Percentiles rank a stretch among this genome's conserved stretches.
Conservation (phyloP, 1,140 invertebrate species). For the Euglossa dilemma region DNA sequence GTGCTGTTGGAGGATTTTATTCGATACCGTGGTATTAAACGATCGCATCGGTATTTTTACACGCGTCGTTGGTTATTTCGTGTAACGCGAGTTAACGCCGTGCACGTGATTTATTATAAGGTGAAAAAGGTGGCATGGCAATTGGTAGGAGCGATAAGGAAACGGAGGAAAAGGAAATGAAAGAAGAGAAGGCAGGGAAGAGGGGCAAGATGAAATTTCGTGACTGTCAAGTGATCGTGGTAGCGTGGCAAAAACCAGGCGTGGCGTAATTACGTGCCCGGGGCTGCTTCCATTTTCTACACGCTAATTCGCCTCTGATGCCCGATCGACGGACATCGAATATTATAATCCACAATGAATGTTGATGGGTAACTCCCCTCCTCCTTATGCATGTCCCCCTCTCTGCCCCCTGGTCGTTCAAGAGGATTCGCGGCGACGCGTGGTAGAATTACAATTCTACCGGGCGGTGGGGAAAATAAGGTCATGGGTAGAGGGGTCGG, state of each 20-base stretch:
- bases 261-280: constrained; percentile 43
- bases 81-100: no score
- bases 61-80: not conserved
- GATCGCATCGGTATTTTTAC: not conserved
- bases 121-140: not conserved
- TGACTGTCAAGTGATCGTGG: not conserved
- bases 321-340: constrained; percentile 65
- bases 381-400: constrained; percentile 31
- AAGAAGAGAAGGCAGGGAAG: not conserved
- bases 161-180: not conserved
- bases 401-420: constrained; percentile 19
- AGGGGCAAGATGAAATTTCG: not conserved
- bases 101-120: not conserved
- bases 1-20: not conserved
- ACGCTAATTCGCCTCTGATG: constrained; percentile 60
- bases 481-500: constrained; percentile 56
- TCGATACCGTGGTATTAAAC: not conserved
- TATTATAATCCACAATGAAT: constrained; percentile 68
- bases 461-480: constrained; percentile 56
- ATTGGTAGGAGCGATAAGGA: not conserved
- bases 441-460: constrained; percentile 63
- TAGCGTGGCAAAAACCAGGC: constrained; percentile 9
- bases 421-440: constrained; percentile 67
- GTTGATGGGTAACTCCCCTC: constrained; percentile 61
- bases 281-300: constrained; percentile 67